Evolutionary conservation across 1,140 invertebrate genomes (phyloP).

Genomic region (Glossosoma conforme): DNA sequence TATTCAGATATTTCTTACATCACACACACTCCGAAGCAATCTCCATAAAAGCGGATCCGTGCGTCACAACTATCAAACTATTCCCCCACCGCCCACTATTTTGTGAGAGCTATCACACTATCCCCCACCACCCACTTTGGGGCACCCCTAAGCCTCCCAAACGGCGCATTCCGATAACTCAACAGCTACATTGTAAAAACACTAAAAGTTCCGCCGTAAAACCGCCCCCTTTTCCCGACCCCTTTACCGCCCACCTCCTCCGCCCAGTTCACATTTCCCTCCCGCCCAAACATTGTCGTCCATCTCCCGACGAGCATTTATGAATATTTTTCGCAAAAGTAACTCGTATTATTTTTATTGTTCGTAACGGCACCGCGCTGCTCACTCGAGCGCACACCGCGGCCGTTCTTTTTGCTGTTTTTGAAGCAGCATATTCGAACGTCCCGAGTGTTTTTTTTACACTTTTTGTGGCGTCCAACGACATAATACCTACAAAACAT

Average conservation of each 20-base stretch:
- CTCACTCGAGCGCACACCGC: not conserved
- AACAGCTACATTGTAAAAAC: constrained; percentile 23
- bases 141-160: not conserved
- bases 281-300: not conserved
- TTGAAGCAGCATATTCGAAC: not conserved
- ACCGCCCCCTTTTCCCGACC: not conserved
- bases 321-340: constrained; percentile 13
- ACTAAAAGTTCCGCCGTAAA: constrained; percentile 20
- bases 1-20: no score
- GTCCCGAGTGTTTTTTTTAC: no score
- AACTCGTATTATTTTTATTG: constrained; percentile 11
- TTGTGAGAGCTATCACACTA: no score
- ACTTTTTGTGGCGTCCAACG: no score
- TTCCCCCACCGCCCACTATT: no score
- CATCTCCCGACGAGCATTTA: not conserved
- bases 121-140: no score
- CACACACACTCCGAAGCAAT: no score
- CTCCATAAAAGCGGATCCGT: no score
- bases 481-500: no score
- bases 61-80: no score
- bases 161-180: constrained; percentile 15
- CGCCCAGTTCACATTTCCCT: not conserved
- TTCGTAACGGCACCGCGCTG: constrained; percentile 2
- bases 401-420: no score
- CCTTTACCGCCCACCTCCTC: not conserved